Conservation (phyloP, 2,888 invertebrate species). For the Lamellibrachia columna region DNA sequence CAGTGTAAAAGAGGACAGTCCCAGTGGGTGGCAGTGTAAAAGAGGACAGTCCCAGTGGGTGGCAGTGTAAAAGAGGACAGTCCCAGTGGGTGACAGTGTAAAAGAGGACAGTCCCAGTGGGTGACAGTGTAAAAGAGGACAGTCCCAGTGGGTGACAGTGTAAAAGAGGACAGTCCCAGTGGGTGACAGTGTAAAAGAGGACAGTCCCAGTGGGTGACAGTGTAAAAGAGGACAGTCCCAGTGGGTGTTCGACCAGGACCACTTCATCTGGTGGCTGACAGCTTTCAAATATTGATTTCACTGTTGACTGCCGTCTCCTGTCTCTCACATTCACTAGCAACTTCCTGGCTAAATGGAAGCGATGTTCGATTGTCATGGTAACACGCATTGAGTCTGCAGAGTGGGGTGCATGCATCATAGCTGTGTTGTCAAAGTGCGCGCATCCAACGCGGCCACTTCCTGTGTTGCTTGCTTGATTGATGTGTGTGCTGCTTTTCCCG, state of each 20-base stretch:
- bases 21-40: neutral
- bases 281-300: constrained; percentile 11
- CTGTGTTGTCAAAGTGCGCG: neutral
- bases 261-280: neutral
- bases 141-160: no score
- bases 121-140: neutral
- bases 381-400: constrained; percentile 1
- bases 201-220: no score
- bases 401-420: neutral
- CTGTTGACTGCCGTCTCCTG: neutral
- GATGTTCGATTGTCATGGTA: neutral
- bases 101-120: neutral
- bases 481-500: neutral
- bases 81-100: neutral
- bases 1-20: no score
- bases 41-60: neutral
- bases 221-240: neutral
- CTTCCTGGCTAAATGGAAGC: constrained; percentile 16
- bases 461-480: neutral
- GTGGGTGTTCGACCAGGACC: neutral
- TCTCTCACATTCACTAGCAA: neutral
- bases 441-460: neutral
- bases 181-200: no score
- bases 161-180: no score
- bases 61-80: neutral